Evolutionary conservation across 1,140 invertebrate genomes (phyloP), one percentile per base, ranked within the genome.

Genomic region (Drosophila simulans): DNA sequence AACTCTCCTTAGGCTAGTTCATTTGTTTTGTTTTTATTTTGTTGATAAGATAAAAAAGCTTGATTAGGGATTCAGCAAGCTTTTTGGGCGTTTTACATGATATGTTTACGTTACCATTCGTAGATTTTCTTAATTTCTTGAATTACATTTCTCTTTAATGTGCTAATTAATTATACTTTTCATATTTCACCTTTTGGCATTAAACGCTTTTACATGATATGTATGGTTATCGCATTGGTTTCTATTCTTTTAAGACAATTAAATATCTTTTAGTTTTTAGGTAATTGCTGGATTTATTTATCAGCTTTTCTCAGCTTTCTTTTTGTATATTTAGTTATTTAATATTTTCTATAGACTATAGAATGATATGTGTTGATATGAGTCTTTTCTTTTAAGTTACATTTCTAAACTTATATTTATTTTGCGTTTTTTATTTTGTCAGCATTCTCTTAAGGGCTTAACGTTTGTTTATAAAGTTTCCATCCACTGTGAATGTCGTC

Each of bases 51-150:
- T 69, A n/a, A 5, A 27, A 35, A 8, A 52, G 54, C 71, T 65
- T 53, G 39, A 37, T 40, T 40, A 39, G 15, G 13, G n/a, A n/a
- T 52, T 66, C 15, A 66, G 49, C 53, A 65, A 48, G 46, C 22
- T 75, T 78, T 57, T 40, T 15, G 27, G 70, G 60, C 60, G 52
- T 73, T 40, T 72, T 82, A 86, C 83, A 86, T 86, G 79, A 79
- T 85, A 78, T 85, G 74, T 52, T 48, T 46, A 12, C 17, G 51
- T 77, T 57, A 34, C 3, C 25, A 34, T 65, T 34, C 10, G 31
- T 53, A 20, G 27, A 57, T 17, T 25, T 5, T 11, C 0, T 22
- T 4, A 2, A n/a, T 49, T 22, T 15, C 7, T 34, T 60, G n/a
- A 0, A 5, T 27, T 62, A 11, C 57, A 58, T 15, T 60, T 42